phyloP scores from a whole-genome alignment of 2,888 invertebrate genomes.

The Zonitis immaculata region DNA sequence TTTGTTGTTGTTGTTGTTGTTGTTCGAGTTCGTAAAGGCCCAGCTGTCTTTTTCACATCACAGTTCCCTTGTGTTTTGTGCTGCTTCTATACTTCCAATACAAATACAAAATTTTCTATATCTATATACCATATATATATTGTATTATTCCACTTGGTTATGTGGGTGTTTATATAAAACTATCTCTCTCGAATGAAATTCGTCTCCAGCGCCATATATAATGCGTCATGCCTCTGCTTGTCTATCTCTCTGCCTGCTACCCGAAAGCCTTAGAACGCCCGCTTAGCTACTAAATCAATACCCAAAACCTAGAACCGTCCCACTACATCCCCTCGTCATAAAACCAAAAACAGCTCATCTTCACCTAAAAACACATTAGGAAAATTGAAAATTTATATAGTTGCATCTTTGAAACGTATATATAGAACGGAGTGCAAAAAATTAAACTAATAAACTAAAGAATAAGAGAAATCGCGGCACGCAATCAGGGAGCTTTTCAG shows the following conservation, averaged over 20 bases:
- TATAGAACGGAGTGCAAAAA: too few species aligned
- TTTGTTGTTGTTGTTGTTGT: slow-evolving; percentile 29
- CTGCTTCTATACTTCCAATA: slow-evolving; percentile 11
- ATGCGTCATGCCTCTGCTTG: slow-evolving; percentile 50
- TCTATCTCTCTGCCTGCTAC: slow-evolving; percentile 50
- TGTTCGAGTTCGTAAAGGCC: slow-evolving; percentile 32
- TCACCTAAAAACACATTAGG: slow-evolving; percentile 35
- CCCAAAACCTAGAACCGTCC: slow-evolving; percentile 36
- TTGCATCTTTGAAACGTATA: slow-evolving; percentile 1
- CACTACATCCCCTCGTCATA: slow-evolving; percentile 32
- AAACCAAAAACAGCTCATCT: slow-evolving; percentile 36
- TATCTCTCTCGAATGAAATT: slow-evolving; percentile 38
- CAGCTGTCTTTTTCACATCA: slow-evolving; percentile 50
- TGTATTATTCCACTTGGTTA: slow-evolving; percentile 30
- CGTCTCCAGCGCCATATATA: slow-evolving; percentile 51
- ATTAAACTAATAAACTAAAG: too few species aligned
- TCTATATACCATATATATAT: too few species aligned
- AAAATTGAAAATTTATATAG: slow-evolving; percentile 39
- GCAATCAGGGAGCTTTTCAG: background rate
- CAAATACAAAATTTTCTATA: too few species aligned
- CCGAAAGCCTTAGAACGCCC: slow-evolving; percentile 46
- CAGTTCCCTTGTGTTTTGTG: slow-evolving; percentile 25
- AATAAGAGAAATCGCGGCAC: too few species aligned
- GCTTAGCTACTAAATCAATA: slow-evolving; percentile 51
- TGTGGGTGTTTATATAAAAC: slow-evolving; percentile 28